Percentiles rank a stretch among this genome's conserved stretches.
Conservation (phyloP, 2,888 invertebrate genomes). For the Portevinia maculata region DNA sequence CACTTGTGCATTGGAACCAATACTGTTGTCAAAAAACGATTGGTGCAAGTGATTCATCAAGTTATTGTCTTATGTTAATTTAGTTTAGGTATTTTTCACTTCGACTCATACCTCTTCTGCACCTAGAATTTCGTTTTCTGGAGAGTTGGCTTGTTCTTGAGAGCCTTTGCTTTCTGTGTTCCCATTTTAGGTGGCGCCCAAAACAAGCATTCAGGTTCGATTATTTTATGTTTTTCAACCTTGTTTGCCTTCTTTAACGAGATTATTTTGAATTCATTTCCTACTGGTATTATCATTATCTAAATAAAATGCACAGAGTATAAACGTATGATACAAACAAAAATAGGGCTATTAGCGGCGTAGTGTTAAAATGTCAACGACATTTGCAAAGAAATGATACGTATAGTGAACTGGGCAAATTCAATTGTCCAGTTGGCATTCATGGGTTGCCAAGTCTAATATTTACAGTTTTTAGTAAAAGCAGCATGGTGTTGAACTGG, state of each 20-base stretch:
- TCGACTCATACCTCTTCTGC: constrained; percentile 38
- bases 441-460: too few relatives aligned
- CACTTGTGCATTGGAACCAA: too few relatives aligned
- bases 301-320: constrained; percentile 22
- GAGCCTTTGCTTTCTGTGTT: constrained; percentile 1
- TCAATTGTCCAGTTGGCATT: too few relatives aligned
- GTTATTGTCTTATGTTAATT: neutral
- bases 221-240: constrained; percentile 35
- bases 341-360: too few relatives aligned
- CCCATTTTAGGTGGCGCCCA: constrained; percentile 39
- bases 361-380: too few relatives aligned
- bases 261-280: constrained; percentile 44
- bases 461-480: too few relatives aligned
- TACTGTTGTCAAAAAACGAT: too few relatives aligned
- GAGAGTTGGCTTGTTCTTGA: neutral
- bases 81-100: constrained; percentile 3
- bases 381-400: too few relatives aligned
- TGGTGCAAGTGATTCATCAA: neutral
- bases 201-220: constrained; percentile 66
- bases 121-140: neutral
- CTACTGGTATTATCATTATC: constrained; percentile 61
- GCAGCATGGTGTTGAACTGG: too few relatives aligned
- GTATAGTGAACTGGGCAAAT: too few relatives aligned
- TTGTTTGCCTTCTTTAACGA: constrained; percentile 3
- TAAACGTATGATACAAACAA: too few relatives aligned